Evolutionary conservation across 2,888 invertebrate species (phyloP), one percentile per base, ranked within the genome.

Genomic region (Amiota minor): DNA sequence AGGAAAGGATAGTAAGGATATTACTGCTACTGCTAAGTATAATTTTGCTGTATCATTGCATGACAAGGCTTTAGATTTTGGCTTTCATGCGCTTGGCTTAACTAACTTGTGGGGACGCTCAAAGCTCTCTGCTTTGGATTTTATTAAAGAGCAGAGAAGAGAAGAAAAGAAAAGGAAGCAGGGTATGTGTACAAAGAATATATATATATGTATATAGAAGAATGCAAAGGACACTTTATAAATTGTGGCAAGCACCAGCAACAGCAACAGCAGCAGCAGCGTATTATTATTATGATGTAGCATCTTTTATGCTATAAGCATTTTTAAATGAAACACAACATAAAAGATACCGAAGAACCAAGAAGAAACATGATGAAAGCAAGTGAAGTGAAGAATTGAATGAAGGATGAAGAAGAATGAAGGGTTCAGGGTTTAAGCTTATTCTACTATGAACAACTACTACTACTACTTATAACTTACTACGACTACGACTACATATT

Each of bases 1-100:
- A 35, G 35, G 6, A 35, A 35, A 35, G 35, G 35, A 35, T 35
- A 35, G 62, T 62, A 45, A 62, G 23, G 35, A 62, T 62, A 62
- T 35, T 45, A 35, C 23, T 18, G 12, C 14, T 59, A 20, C 20
- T 56, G 16, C 14, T 65, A 47, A 16, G 20, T 20, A 59, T 59
- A 59, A 18, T 47, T 75, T 77, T 72, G 78, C 79, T 73, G 65
- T 77, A 77, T 80, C 80, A 80, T 79, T 79, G 77, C 76, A 79
- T 76, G 77, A 78, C 71, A 73, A 45, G 47, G 53, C 74, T 46
- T 74, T 76, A 65, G 72, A 78, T 73, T 74, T 74, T 75, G 77
- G 73, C 75, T 75, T 70, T 77, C 69, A 76, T 80, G 74, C 72
- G 77, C 74, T 62, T 70, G 72, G 70, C 71, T 47, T 46, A 69